Conservation (phyloP, 2,888 invertebrate genomes). For the Sarcophaga carnaria region DNA sequence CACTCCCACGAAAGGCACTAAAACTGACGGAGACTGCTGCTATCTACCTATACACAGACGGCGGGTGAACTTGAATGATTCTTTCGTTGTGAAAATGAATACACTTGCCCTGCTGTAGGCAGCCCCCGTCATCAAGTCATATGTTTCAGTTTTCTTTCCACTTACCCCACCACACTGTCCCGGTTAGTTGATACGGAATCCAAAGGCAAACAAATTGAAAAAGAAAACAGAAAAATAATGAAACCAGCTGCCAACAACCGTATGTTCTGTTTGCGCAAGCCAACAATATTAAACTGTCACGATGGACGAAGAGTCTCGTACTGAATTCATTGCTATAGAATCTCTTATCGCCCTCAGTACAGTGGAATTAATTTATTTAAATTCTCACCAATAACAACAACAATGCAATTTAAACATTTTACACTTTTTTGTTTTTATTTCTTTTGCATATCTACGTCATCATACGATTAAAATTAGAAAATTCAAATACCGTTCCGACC, state of each 20-base stretch:
- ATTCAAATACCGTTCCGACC: background rate
- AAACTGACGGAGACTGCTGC: slow-evolving; percentile 25
- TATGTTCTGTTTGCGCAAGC: slow-evolving; percentile 60
- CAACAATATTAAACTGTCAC: slow-evolving; percentile 57
- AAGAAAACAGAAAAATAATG: background rate
- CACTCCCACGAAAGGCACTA: slow-evolving; percentile 33
- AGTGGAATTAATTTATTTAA: slow-evolving; percentile 45
- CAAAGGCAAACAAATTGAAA: background rate
- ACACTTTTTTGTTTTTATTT: background rate
- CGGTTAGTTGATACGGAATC: background rate
- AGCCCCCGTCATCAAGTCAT: slow-evolving; percentile 50
- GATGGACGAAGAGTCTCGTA: slow-evolving; percentile 62
- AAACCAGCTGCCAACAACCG: background rate
- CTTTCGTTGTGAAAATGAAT: slow-evolving; percentile 26
- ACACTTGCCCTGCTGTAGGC: slow-evolving; percentile 19
- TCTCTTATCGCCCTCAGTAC: slow-evolving; percentile 52
- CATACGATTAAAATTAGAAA: slow-evolving; percentile 39
- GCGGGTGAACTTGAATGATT: slow-evolving; percentile 45
- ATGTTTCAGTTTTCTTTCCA: slow-evolving; percentile 39
- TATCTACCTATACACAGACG: background rate
- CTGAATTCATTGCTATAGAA: slow-evolving; percentile 46
- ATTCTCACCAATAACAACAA: slow-evolving; percentile 19
- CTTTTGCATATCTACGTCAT: slow-evolving; percentile 43
- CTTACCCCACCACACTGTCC: slow-evolving; percentile 47
- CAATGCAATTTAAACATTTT: slow-evolving; percentile 11